Base-by-base conservation (phyloP, 2,797 vertebrate species). In the Gila robusta region DNA sequence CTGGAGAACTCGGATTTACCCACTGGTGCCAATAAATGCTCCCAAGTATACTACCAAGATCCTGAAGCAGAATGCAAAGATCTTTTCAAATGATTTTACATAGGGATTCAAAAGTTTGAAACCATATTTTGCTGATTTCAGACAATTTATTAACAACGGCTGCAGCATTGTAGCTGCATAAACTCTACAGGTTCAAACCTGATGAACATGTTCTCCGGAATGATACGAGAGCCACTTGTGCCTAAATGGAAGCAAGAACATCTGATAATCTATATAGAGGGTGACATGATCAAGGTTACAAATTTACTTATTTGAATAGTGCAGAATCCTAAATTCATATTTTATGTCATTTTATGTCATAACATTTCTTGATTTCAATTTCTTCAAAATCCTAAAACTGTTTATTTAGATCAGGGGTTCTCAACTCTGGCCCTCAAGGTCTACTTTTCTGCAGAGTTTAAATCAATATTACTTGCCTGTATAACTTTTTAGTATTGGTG, bases 1-100 rank as follows among this genome's bases (percentile, higher is more conserved):
- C 28, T 32, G 28, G 28, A 32, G 28, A 32, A 32, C 28, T 32
- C 28, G 28, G 28, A 32, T 32, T 32, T 32, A 32, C 56, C 32
- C 59, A 35, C 82, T 66, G 56, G 56, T 49, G 39, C 1, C 28
- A 23, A 35, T 83, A 17, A 83, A 49, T 37, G 39, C 41, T 41
- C 77, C 35, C 59, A 62, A 62, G n/a, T 62, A 62, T 56, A 26
- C 9, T 35, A 71, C 23, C 35, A 71, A 41, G 67, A 82, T 71
- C 32, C 35, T 35, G n/a, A 82, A 26, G 49, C 66, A 39, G 23
- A 54, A 16, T 26, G 47, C n/a, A 14, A 35, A 82, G 35, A 59
- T 39, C 17, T 41, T 41, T 23, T 54, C 54, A 12, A 21, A 62
- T 32, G 10, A 3, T 37, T 37, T 37, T 70, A 32, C 26, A 32